Evolutionary conservation across 2,888 invertebrate genomes (phyloP), one percentile per base, ranked within the genome.

Genomic region (Tipula confusa): DNA sequence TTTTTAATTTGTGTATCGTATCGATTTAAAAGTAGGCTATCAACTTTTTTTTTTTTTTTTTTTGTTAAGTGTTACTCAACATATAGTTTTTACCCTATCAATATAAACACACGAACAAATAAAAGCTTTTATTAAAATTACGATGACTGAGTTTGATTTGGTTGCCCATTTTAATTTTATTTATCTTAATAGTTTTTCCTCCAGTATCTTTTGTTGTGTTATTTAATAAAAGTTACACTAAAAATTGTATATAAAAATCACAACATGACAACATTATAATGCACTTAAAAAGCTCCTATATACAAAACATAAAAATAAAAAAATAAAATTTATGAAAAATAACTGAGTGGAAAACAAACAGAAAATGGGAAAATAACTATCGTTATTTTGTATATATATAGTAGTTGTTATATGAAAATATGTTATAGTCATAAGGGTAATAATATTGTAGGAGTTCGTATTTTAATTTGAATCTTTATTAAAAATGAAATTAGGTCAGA

Each of bases 51-150:
- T n/a, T n/a, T n/a, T n/a, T n/a, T n/a, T n/a, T n/a, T n/a, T n/a
- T n/a, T n/a, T n/a, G n/a, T n/a, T n/a, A n/a, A n/a, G n/a, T n/a
- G n/a, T n/a, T 7, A 24, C 24, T 64, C 11, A 64, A 64, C 24
- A 64, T 24, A 3, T 33, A 24, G 24, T 64, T 18, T 64, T 64
- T 2, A 43, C 15, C 1, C 24, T 64, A 24, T 64, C 9, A 18
- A 48, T 1, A 2, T 24, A 24, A 64, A 64, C 64, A 48, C 1
- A 2, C 64, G 64, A 64, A 64, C 64, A 64, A 64, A 64, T 64
- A 64, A 64, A 64, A 64, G 64, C 64, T 64, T 64, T 64, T 64
- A 64, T 64, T 64, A 64, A n/a, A 64, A 24, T 64, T 64, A 64
- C 24, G 64, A 64, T 64, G 64, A 64, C 24, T 64, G 64, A 24